phyloP scores from a whole-genome alignment of 37 sponge, comb jelly and placozoan species.

The Tethya wilhelma region DNA sequence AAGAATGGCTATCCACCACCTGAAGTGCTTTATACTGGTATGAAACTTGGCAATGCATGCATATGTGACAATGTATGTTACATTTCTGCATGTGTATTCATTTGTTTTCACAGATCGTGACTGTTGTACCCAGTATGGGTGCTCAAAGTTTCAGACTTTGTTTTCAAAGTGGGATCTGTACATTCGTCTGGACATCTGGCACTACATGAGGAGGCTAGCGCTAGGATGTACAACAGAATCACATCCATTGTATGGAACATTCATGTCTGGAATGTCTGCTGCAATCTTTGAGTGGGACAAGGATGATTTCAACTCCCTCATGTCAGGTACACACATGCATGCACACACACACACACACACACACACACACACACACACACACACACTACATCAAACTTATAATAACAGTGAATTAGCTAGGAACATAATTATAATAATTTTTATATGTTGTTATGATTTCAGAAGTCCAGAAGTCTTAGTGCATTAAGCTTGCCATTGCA shows the following conservation, averaged over 20 bases:
- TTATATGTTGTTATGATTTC: no score
- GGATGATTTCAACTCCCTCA: slow-evolving; percentile 2
- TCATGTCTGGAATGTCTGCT: slow-evolving; percentile 30
- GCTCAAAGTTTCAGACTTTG: neutral
- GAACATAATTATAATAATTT: neutral
- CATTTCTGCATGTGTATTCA: no score
- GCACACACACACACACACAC: slow-evolving; percentile 5
- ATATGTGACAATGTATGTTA: no score
- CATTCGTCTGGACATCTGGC: slow-evolving; percentile 51
- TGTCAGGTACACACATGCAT: neutral
- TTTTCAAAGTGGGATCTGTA: slow-evolving; percentile 3
- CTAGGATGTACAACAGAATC: slow-evolving; percentile 31
- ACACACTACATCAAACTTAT: neutral
- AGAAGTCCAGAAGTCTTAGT: no score
- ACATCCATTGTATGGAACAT: slow-evolving; percentile 43
- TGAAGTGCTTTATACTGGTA: slow-evolving; percentile 24
- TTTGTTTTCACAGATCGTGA: no score
- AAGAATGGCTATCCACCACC: neutral
- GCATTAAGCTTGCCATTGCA: no score
- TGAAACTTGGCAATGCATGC: no score
- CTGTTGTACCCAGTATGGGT: slow-evolving; percentile 16
- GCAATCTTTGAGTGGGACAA: slow-evolving; percentile 47
- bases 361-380: slow-evolving; percentile 1
- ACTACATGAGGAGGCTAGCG: slow-evolving; percentile 55
- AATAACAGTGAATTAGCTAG: neutral